Conservation (phyloP, 2,797 vertebrate genomes). For the Anguilla marmorata region DNA sequence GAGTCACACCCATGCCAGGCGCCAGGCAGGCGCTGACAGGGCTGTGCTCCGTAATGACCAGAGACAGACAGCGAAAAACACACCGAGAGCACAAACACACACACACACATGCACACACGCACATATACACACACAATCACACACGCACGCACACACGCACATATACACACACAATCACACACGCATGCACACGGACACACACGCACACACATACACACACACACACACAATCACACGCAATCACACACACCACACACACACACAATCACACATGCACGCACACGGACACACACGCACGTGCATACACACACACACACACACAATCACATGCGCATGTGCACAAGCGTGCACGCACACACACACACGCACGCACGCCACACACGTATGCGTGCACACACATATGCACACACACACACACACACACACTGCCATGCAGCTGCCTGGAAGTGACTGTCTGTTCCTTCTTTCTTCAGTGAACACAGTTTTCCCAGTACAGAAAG, state of each 20-base stretch:
- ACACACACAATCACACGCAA: not conserved
- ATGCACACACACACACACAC: not conserved
- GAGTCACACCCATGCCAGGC: not conserved
- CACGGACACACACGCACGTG: not conserved
- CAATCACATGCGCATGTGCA: not conserved
- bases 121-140: not conserved
- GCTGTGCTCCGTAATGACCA: not conserved
- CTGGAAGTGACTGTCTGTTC: not conserved
- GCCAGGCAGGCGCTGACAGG: not conserved
- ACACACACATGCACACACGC: not conserved
- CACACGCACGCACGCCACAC: not conserved
- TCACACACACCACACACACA: not conserved
- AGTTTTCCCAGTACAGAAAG: not conserved
- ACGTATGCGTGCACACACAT: not conserved
- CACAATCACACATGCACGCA: not conserved
- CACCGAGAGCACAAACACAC: constrained; percentile 33
- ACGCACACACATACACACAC: not conserved
- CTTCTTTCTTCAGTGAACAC: not conserved
- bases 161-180: not conserved
- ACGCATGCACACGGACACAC: not conserved
- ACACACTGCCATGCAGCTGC: not conserved
- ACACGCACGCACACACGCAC: not conserved
- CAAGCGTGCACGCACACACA: not conserved
- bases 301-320: not conserved
- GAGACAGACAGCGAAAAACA: constrained; percentile 48